Base-by-base conservation (phyloP, 2,113 vertebrate species). In the Prochilodus magdalenae region DNA sequence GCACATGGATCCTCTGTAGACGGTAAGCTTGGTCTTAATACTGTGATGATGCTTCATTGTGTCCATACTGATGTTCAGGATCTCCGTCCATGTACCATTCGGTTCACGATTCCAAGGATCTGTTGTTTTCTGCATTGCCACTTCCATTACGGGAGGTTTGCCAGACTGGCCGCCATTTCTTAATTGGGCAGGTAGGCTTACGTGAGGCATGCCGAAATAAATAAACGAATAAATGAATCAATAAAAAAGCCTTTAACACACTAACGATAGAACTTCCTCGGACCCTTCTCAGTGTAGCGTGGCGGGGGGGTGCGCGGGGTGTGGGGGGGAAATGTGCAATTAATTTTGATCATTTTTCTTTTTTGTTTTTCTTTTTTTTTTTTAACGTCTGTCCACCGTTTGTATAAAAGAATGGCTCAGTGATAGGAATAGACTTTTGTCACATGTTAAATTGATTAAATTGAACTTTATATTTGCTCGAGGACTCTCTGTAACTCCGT, bases 381-480 rank as follows among this genome's bases (percentile, higher is more conserved):
- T 24, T 59, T 12, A 44, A n/a, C 27, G 22, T 72, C 53, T 60
- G 24, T 70, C 40, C 12, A 44, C 36, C 22, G 12, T 44, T 13
- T 70, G 36, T n/a, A 24, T 44, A 40, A 70, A 40, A 36, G 65
- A 44, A 40, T 70, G 66, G 22, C 33, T 44, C 12, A 1, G 11
- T 44, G n/a, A 22, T 70, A 70, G 13, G n/a, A 36, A 22, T 18
- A 59, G 49, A 57, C 27, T 70, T 60, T 59, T 27, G 29, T 40
- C 55, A 51, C 15, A 24, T 66, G 44, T 57, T 44, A 44, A 70
- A 13, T 70, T 79, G 57, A 79, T 79, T 79, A 57, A 36, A 57
- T 44, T 70, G 51, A 44, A 44, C 1, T 29, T 72, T 44, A 11
- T 80, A 60, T 80, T 62, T 59, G 51, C 33, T 60, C 18, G 67